phyloP scores from a whole-genome alignment of 2,888 invertebrate genomes.

The Selenia dentaria region DNA sequence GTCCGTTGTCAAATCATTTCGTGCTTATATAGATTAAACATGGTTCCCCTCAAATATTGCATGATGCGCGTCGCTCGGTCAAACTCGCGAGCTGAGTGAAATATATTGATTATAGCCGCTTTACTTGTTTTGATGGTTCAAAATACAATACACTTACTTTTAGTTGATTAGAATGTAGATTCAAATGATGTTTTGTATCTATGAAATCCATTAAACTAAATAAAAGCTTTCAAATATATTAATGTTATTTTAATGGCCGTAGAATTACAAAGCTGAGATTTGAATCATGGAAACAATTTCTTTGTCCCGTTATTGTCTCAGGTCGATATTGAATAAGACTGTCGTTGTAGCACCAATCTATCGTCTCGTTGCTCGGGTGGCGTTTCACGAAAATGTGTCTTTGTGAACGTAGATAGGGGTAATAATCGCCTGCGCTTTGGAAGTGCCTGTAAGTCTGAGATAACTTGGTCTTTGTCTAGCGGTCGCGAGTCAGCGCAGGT shows the following conservation, averaged over 20 bases:
- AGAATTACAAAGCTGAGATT: slow-evolving; percentile 46
- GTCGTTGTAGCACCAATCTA: slow-evolving; percentile 60
- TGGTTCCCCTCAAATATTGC: slow-evolving; percentile 52
- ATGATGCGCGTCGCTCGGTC: slow-evolving; percentile 47
- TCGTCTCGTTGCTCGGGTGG: slow-evolving; percentile 44
- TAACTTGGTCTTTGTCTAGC: slow-evolving; percentile 81
- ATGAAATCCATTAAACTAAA: slow-evolving; percentile 28
- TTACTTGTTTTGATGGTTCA: slow-evolving; percentile 37
- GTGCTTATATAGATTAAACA: slow-evolving; percentile 61
- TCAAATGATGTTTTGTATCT: slow-evolving; percentile 24
- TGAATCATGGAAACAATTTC: slow-evolving; percentile 53
- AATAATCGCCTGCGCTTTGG: slow-evolving; percentile 48
- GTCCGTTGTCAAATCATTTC: slow-evolving; percentile 59
- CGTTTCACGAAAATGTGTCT: slow-evolving; percentile 47
- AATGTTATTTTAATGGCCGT: slow-evolving; percentile 44
- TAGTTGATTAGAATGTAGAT: slow-evolving; percentile 31
- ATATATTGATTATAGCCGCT: slow-evolving; percentile 51
- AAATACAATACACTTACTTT: slow-evolving; percentile 38
- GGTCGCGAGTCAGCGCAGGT: slow-evolving; percentile 77
- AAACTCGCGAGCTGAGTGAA: slow-evolving; percentile 59
- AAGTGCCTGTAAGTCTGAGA: slow-evolving; percentile 74
- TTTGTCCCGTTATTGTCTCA: slow-evolving; percentile 55
- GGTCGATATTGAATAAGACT: slow-evolving; percentile 67
- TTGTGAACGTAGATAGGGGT: slow-evolving; percentile 48
- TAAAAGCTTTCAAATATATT: slow-evolving; percentile 45